phyloP scores from a whole-genome alignment of 2,797 vertebrate species.

The Fringilla coelebs region DNA sequence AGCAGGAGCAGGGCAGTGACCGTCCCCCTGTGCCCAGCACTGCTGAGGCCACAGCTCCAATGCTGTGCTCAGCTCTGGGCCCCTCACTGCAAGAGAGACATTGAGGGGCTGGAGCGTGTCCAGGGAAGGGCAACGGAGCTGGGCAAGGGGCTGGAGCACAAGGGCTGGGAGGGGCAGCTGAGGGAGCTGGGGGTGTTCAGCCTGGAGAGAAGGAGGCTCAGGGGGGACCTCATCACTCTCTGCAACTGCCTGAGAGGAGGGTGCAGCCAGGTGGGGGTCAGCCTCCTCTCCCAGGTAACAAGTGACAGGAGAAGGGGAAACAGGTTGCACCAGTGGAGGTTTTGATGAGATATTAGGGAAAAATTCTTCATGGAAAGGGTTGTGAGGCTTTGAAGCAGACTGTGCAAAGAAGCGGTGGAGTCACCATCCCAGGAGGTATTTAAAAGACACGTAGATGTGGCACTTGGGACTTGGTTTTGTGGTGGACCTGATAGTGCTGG shows the following conservation, averaged over 20 bases:
- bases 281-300: fast-evolving
- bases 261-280: fast-evolving
- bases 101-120: no score
- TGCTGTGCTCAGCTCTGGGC: not conserved
- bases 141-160: not conserved
- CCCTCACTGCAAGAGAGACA: no score
- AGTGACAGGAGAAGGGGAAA: not conserved
- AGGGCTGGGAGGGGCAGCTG: not conserved
- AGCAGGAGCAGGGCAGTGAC: no score
- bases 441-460: not conserved
- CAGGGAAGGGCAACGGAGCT: no score
- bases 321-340: not conserved
- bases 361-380: not conserved
- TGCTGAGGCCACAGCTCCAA: not conserved
- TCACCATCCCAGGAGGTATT: not conserved
- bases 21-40: no score
- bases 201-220: not conserved
- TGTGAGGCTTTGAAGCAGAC: not conserved
- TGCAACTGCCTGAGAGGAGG: fast-evolving
- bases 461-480: not conserved
- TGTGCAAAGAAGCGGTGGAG: fast-evolving
- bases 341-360: not conserved
- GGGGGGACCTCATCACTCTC: fast-evolving
- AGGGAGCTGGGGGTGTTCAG: not conserved
- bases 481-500: not conserved